phyloP scores from a whole-genome alignment of 2,888 invertebrate genomes.

The Brenthis daphne region DNA sequence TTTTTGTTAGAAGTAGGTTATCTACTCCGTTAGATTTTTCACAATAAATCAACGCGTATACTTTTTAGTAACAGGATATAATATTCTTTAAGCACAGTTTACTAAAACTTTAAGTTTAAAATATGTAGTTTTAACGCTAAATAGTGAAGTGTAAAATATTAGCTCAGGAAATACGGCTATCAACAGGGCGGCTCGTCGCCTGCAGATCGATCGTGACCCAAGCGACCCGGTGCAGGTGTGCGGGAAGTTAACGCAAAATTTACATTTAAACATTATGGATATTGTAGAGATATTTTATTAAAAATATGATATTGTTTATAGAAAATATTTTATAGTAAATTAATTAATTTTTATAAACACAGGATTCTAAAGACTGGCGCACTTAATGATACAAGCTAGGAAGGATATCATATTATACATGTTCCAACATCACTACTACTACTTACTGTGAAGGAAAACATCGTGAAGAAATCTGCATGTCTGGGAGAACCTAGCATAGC shows the following conservation, averaged over 20 bases:
- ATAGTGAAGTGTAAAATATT: slow-evolving; percentile 6
- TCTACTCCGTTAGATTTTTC: too few relatives aligned
- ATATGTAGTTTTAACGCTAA: background rate
- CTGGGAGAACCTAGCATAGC: too few relatives aligned
- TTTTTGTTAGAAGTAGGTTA: too few relatives aligned
- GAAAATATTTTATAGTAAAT: too few relatives aligned
- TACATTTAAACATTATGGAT: background rate
- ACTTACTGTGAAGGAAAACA: too few relatives aligned
- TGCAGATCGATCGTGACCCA: slow-evolving; percentile 36
- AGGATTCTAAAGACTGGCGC: too few relatives aligned
- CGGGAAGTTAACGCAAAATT: slow-evolving; percentile 2
- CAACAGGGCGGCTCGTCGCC: slow-evolving; percentile 32
- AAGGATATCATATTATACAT: too few relatives aligned
- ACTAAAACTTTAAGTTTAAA: background rate
- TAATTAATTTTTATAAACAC: too few relatives aligned
- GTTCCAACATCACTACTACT: too few relatives aligned
- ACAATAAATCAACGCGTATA: background rate
- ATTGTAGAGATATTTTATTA: background rate
- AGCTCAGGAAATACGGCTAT: slow-evolving; percentile 27
- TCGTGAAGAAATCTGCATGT: too few relatives aligned
- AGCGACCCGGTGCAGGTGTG: slow-evolving; percentile 36
- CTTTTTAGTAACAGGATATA: background rate
- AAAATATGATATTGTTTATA: background rate
- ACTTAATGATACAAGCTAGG: too few relatives aligned
- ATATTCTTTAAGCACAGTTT: too few relatives aligned